Evolutionary conservation across 2,888 invertebrate genomes (phyloP).

Genomic region (Pristionchus exspectatus): DNA sequence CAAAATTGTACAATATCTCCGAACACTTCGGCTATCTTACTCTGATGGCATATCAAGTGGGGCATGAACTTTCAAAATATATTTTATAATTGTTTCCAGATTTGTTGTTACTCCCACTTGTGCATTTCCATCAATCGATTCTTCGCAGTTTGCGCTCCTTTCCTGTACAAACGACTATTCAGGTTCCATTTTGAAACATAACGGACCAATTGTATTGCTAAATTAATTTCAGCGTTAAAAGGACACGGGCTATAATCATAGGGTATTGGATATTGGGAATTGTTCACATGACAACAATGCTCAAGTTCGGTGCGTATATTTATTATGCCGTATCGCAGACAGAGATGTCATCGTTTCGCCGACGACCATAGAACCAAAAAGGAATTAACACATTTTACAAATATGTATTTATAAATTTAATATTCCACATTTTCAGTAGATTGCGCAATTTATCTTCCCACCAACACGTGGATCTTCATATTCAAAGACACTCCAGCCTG

Average conservation of each 20-base stretch:
- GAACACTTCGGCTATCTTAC: neutral
- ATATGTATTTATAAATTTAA: no score
- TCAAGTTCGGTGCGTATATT: neutral
- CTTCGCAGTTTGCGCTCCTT: neutral
- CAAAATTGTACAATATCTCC: neutral
- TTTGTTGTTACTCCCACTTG: constrained; percentile 6
- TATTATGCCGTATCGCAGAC: neutral
- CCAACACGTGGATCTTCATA: neutral
- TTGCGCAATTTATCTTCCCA: neutral
- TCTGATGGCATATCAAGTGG: neutral
- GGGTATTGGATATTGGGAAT: neutral
- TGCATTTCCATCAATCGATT: constrained; percentile 14
- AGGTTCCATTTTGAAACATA: neutral
- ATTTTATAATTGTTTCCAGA: neutral
- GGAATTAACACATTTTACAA: no score
- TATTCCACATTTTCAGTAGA: neutral
- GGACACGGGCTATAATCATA: neutral
- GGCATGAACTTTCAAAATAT: neutral
- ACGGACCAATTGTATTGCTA: no score
- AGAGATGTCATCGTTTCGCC: neutral
- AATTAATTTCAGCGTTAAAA: neutral
- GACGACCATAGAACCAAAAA: no score
- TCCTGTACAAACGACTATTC: neutral
- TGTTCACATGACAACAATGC: neutral
- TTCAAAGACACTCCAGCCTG: neutral